These are phyloP conservation scores for Hydriomena furcata DNA, from an alignment of 2,888 invertebrate genomes.

Conservation along the genomic window DNA sequence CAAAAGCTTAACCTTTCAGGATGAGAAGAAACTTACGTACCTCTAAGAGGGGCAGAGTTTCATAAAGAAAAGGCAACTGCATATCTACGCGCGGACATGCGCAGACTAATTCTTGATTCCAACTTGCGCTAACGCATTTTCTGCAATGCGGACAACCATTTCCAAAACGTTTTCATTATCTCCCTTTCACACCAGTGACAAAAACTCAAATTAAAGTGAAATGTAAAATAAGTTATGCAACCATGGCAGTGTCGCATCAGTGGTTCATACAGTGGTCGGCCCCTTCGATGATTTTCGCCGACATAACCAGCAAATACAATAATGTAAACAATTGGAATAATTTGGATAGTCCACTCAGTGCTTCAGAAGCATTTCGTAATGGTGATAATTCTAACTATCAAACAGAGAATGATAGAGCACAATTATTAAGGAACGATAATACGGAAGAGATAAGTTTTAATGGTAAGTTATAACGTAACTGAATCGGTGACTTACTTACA, in stretches of 20 bases:
- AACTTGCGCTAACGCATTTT: conserved; percentile 58
- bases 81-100: conserved; percentile 32
- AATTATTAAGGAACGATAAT: conserved; percentile 29
- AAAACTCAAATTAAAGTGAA: conserved; percentile 39
- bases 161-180: conserved; percentile 31
- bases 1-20: conserved; percentile 29
- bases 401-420: conserved; percentile 20
- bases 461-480: conserved; percentile 41
- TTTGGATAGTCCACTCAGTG: conserved; percentile 38
- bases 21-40: conserved; percentile 29
- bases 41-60: conserved; percentile 49
- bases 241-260: conserved; percentile 77
- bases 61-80: conserved; percentile 48
- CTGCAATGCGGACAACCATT: conserved; percentile 46
- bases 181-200: conserved; percentile 40
- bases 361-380: conserved; percentile 31
- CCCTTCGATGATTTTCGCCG: conserved; percentile 62
- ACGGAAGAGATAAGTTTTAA: conserved; percentile 36
- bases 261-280: conserved; percentile 79
- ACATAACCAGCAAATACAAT: conserved; percentile 61
- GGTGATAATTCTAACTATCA: conserved; percentile 33
- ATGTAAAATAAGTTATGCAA: conserved; percentile 39
- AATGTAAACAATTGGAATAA: conserved; percentile 55
- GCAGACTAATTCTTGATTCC: conserved; percentile 53
- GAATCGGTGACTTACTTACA: conserved; percentile 5